These are phyloP conservation scores for Dinocampus coccinellae DNA, from an alignment of 2,888 invertebrate species.

Conservation along the genomic window DNA sequence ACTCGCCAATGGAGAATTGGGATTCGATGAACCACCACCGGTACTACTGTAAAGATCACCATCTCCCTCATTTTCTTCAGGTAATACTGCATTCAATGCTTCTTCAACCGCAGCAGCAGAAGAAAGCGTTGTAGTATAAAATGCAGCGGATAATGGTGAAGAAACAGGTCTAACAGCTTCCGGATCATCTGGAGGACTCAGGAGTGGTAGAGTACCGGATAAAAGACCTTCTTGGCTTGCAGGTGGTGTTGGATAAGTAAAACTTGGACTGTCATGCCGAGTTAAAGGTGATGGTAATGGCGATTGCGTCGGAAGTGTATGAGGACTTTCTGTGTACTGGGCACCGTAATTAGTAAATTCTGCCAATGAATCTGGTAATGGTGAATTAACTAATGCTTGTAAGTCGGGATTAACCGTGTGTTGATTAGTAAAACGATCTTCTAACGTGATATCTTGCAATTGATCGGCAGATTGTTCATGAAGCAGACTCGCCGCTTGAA, in stretches of 20 bases:
- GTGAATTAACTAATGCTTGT: slow-evolving; percentile 83
- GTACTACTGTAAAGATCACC: slow-evolving; percentile 68
- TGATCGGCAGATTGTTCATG: slow-evolving; percentile 67
- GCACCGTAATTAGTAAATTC: slow-evolving; percentile 84
- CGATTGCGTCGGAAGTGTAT: slow-evolving; percentile 72
- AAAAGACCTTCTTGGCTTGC: slow-evolving; percentile 88
- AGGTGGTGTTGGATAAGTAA: slow-evolving; percentile 89
- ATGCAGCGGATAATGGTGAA: slow-evolving; percentile 85
- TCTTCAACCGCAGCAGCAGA: slow-evolving; percentile 90
- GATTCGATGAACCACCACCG: slow-evolving; percentile 69
- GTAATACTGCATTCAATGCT: slow-evolving; percentile 86
- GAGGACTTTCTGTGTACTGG: slow-evolving; percentile 67
- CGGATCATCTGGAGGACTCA: slow-evolving; percentile 70
- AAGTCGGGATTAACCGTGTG: slow-evolving; percentile 79
- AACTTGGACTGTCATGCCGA: slow-evolving; percentile 78
- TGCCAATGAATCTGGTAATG: slow-evolving; percentile 82
- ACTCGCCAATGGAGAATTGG: slow-evolving; percentile 74
- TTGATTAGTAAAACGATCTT: slow-evolving; percentile 69
- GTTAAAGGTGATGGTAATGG: slow-evolving; percentile 77
- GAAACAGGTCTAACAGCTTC: slow-evolving; percentile 81
- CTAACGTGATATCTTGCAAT: slow-evolving; percentile 69
- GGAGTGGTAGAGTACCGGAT: slow-evolving; percentile 70
- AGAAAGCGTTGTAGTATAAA: slow-evolving; percentile 87
- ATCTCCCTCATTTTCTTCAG: slow-evolving; percentile 78
- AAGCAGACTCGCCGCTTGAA: slow-evolving; percentile 65